Evolutionary conservation across 2,113 vertebrate species (phyloP).

Genomic region (Micromys minutus): DNA sequence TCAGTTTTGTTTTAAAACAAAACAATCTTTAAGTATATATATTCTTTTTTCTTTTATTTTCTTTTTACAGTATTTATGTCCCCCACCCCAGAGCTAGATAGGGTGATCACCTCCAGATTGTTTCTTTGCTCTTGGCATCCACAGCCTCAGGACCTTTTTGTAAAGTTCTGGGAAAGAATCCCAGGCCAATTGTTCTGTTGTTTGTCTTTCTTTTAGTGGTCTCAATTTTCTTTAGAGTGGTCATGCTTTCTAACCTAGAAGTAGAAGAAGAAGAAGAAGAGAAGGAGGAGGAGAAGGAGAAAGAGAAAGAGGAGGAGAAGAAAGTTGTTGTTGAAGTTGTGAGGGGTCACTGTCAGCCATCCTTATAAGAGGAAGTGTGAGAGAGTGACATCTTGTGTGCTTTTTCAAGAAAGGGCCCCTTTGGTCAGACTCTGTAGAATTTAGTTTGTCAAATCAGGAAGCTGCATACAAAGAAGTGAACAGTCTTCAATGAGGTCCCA

Average conservation of each 20-base stretch:
- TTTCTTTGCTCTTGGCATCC: not conserved
- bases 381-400: too few relatives aligned
- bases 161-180: not conserved
- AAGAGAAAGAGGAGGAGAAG: too few relatives aligned
- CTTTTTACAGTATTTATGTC: not conserved
- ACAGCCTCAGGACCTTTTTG: not conserved
- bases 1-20: not conserved
- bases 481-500: not conserved
- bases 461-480: not conserved
- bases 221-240: not conserved
- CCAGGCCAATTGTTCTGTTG: not conserved
- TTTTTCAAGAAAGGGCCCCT: not conserved
- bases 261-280: fast-evolving
- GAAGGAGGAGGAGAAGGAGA: too few relatives aligned
- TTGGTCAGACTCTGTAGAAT: not conserved
- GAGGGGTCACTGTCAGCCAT: not conserved
- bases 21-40: not conserved
- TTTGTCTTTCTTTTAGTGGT: not conserved
- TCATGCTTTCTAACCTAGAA: not conserved
- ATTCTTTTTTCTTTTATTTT: too few relatives aligned
- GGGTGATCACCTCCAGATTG: not conserved
- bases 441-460: not conserved
- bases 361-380: not conserved
- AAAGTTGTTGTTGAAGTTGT: not conserved
- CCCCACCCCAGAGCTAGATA: not conserved